Evolutionary conservation across 2,113 vertebrate species (phyloP).

Genomic region (Cheirogaleus medius): DNA sequence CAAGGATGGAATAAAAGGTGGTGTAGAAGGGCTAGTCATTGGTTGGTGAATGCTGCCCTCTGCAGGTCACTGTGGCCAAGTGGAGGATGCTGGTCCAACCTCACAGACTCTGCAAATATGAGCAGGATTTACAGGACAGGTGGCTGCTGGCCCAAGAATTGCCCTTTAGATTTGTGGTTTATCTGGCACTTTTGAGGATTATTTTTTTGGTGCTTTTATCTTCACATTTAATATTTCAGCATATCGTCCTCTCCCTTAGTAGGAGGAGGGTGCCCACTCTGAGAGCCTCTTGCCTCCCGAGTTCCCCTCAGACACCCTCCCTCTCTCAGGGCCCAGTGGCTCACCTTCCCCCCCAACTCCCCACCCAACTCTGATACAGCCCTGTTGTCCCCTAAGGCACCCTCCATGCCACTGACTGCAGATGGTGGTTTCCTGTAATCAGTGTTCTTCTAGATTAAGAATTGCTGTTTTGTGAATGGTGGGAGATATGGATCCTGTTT

Average conservation of each 20-base stretch:
- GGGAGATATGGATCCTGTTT: too few relatives aligned
- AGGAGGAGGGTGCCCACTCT: background rate
- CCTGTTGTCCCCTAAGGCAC: background rate
- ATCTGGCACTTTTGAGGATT: background rate
- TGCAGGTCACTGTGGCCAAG: background rate
- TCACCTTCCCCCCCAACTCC: too few relatives aligned
- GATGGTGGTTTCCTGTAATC: background rate
- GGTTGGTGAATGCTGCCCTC: background rate
- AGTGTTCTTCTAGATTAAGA: background rate
- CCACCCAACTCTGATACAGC: background rate
- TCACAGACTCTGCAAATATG: background rate
- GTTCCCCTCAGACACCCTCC: accelerated
- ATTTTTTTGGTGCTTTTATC: background rate
- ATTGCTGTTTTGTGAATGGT: background rate
- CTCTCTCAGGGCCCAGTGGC: background rate
- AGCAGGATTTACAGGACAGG: background rate
- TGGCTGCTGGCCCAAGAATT: background rate
- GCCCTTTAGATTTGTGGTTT: background rate
- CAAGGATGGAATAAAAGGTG: background rate
- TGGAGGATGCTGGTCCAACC: background rate
- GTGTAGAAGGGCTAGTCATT: background rate
- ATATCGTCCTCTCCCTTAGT: background rate
- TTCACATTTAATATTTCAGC: background rate
- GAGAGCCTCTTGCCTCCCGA: background rate
- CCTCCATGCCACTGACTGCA: background rate